Evolutionary conservation across 2,113 vertebrate species (phyloP).

Genomic region (Gobiocypris rarus): DNA sequence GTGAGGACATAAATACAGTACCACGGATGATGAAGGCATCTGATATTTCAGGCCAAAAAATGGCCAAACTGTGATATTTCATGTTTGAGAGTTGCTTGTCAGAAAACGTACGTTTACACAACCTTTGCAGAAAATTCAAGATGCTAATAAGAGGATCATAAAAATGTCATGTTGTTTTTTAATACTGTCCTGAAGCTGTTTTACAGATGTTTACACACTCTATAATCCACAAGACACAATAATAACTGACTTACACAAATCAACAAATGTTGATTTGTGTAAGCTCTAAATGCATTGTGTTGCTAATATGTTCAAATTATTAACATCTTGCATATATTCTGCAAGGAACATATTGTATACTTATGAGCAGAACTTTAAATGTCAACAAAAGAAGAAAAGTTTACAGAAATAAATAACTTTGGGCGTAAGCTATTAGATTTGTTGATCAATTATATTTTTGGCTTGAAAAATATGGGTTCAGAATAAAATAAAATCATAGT

Average conservation of each 20-base stretch:
- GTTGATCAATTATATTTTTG: not conserved
- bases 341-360: not conserved
- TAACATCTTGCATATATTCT: not conserved
- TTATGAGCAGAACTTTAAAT: not conserved
- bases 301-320: not conserved
- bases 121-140: not conserved
- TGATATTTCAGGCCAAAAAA: not conserved
- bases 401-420: not conserved
- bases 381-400: not conserved
- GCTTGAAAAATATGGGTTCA: not conserved
- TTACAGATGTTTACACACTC: not conserved
- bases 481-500: not conserved
- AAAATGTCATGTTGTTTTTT: not conserved
- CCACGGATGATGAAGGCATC: not conserved
- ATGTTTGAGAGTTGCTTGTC: slow-evolving; percentile 18
- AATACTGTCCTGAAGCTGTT: not conserved
- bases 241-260: not conserved
- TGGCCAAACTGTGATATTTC: slow-evolving; percentile 10
- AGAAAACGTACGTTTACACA: slow-evolving; percentile 16
- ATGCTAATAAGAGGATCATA: not conserved
- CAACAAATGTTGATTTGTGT: not conserved
- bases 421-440: too few relatives aligned
- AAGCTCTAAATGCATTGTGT: not conserved
- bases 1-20: not conserved
- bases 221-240: not conserved